Base-by-base conservation (phyloP, 2,888 invertebrate species). In the Silvanus unidentatus region DNA sequence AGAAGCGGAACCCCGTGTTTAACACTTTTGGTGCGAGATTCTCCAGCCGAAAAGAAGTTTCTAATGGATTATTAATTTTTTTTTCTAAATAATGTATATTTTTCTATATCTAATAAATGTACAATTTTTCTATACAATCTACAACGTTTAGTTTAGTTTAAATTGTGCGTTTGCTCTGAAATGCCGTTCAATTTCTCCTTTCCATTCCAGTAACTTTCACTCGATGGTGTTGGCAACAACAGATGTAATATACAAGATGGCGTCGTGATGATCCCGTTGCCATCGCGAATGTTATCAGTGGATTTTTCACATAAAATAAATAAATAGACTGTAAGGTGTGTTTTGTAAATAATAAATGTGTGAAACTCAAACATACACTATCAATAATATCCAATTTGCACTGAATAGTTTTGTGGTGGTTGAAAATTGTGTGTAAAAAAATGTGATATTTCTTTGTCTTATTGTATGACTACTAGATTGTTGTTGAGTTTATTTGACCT, bases 1-100 rank as follows among this genome's bases (percentile, higher is more conserved):
- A 77, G 75, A 59, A 78, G 76, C 1, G 85, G 85, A 1, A 82
- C 82, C 0, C 85, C 85, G 1, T 75, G 78, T 1, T 86, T 86
- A 60, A 74, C 81, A 36, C 63, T 85, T 36, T 59, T 85, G 39
- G 76, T 79, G 0, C 73, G 75, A 29, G 76, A 76, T 5, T 81
- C 80, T 59, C 62, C 65, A 42, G 71, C 76, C 11, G 83, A 85
- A 59, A 74, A 73, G 44, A 68, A 66, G 45, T 82, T 82, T 68
- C 69, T 83, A 51, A 69, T 75, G 34, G 75, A 73, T 57, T 79
- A 75, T 65, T 57, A 47, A 55, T 36, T 40, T 36, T 44, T 43
- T 44, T 47, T 3, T 3, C 22, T 8, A 5, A 32, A 32, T 32
- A 32, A 5, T 32, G 13, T 8, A 32, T 12, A 12, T 32, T 12